Evolutionary conservation across 2,888 invertebrate species (phyloP), one percentile per base, ranked within the genome.

Genomic region (Diplolepis rosae): DNA sequence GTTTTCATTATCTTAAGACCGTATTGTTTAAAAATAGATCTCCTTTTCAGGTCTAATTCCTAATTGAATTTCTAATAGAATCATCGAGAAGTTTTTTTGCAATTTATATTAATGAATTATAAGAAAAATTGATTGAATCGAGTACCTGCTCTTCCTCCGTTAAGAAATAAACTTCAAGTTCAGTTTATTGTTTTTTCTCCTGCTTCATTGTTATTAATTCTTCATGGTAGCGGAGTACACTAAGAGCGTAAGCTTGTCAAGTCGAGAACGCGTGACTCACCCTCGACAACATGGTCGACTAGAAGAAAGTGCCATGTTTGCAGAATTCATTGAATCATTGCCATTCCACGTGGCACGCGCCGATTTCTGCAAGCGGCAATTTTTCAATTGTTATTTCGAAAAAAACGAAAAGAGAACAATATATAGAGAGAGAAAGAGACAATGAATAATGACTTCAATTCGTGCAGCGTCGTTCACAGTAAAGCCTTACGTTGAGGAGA

Each of bases 291-390:
- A 61, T 61, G 39, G 39, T 61, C n/a, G 68, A 54, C 66, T 56
- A 73, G 68, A 73, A 76, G 77, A 82, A 82, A 82, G 80, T 75
- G 80, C 82, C 74, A 75, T 83, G 82, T 85, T 85, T 84, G 82
- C 80, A 78, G 84, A 83, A 84, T 84, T 83, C 83, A 84, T 84
- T 83, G 84, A 85, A 85, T 85, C 85, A 84, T 85, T 83, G 83
- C 83, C 81, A 82, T 83, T 83, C 82, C 78, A 69, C 70, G 75
- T 71, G 79, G 79, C 80, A 81, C 81, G 75, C 80, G 75, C 61
- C 70, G 24, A 66, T 70, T 69, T 73, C 71, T 68, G 73, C 69
- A 68, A 68, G 45, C 39, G 68, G 71, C 78, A 65, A 78, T 81
- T 78, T 81, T 81, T 81, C 80, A 77, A 77, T 76, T 75, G 70